These are phyloP conservation scores for Sinocyclocheilus rhinocerous DNA, from an alignment of 2,113 vertebrate species.

Conservation along the genomic window DNA sequence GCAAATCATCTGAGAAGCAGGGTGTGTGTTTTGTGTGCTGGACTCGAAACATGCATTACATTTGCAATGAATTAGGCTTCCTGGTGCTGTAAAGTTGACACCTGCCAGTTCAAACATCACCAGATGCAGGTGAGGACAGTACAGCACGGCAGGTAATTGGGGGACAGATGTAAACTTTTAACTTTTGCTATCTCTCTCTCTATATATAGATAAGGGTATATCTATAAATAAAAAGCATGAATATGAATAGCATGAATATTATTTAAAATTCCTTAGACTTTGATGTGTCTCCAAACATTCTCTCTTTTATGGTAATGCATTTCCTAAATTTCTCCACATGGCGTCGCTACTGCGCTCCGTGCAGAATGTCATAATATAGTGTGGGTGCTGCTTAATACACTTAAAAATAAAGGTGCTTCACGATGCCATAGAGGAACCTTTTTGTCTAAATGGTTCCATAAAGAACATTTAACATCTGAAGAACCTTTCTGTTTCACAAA, in stretches of 20 bases:
- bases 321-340: conserved; percentile 1
- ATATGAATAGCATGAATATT: background rate
- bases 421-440: no score
- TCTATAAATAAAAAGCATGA: background rate
- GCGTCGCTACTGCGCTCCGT: background rate
- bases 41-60: conserved; percentile 51
- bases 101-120: conserved; percentile 69
- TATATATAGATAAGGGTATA: background rate
- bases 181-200: conserved; percentile 10
- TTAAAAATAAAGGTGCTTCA: no score
- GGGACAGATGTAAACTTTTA: conserved; percentile 3
- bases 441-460: no score
- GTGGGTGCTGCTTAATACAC: background rate
- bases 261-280: background rate
- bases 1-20: conserved; percentile 8
- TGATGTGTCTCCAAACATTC: background rate
- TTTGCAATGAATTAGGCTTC: conserved; percentile 68
- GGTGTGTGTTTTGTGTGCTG: conserved; percentile 57
- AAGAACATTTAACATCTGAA: no score
- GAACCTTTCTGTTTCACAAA: no score
- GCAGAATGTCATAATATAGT: background rate
- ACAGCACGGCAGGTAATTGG: conserved; percentile 13
- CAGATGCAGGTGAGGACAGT: conserved; percentile 38
- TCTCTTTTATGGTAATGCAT: background rate
- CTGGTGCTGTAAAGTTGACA: conserved; percentile 67